Percentiles rank a stretch among this genome's conserved stretches.
phyloP scores from a whole-genome alignment of 1,140 invertebrate species.

The Thalassaphorura encarpata region DNA sequence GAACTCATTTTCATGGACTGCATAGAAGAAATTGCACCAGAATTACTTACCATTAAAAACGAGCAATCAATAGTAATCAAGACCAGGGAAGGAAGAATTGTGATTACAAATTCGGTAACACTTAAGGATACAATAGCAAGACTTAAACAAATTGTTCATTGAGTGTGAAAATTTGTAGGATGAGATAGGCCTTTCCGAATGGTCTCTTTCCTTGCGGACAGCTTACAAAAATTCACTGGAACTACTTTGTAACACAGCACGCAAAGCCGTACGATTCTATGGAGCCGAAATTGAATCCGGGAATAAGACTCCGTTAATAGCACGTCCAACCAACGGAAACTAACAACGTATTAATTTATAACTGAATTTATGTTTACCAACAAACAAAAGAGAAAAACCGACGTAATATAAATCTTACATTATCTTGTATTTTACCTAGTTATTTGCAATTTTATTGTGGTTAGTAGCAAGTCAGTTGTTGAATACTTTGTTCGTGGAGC shows the following conservation, averaged over 20 bases:
- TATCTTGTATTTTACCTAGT: too few species aligned
- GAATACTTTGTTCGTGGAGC: too few species aligned
- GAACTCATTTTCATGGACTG: constrained; percentile 93
- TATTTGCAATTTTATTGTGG: too few species aligned
- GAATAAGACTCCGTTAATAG: constrained; percentile 26
- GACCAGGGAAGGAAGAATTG: constrained; percentile 76
- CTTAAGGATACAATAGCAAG: too few species aligned
- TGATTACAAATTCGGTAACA: constrained; percentile 87
- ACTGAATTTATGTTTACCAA: too few species aligned
- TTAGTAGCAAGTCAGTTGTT: too few species aligned
- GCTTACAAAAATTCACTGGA: constrained; percentile 89
- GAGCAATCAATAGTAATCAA: constrained; percentile 89
- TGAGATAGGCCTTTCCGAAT: constrained; percentile 90
- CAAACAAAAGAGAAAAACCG: too few species aligned
- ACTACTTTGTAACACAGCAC: constrained; percentile 84
- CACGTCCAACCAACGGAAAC: constrained; percentile 31
- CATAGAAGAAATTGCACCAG: constrained; percentile 74
- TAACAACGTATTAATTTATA: too few species aligned
- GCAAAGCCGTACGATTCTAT: constrained; percentile 93
- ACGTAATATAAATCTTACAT: too few species aligned
- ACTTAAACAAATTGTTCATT: too few species aligned
- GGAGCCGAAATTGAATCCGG: constrained; percentile 54
- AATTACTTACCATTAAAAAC: constrained; percentile 76
- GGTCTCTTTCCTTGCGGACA: constrained; percentile 76
- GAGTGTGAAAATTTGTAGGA: constrained; percentile 51